Conservation (phyloP, 2,113 vertebrate species). For the Crypturellus undulatus region DNA sequence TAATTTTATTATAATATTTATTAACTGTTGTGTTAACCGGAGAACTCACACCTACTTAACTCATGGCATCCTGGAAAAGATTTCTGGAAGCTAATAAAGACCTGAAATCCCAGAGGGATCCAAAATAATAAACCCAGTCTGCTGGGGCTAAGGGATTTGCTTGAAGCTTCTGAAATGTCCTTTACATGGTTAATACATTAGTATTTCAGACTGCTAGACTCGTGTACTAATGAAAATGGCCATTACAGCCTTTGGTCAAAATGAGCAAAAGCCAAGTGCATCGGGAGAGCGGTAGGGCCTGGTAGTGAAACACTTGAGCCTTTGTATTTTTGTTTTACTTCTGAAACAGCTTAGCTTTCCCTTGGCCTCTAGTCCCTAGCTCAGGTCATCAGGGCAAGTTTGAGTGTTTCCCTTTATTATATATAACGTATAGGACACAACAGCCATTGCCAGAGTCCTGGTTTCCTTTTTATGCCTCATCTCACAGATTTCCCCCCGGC, state of each 20-base stretch:
- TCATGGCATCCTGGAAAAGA: neutral
- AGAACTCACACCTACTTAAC: neutral
- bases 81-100: slow-evolving; percentile 8
- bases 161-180: neutral
- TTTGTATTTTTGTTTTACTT: neutral
- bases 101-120: neutral
- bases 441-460: neutral
- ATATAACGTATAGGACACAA: neutral
- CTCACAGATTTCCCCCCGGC: neutral
- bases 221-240: neutral
- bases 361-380: neutral
- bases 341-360: neutral
- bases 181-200: neutral
- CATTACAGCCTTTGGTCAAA: neutral
- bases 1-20: neutral
- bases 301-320: neutral
- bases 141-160: neutral
- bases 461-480: neutral
- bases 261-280: neutral
- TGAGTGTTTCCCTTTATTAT: neutral
- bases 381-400: neutral
- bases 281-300: neutral
- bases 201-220: neutral
- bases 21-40: neutral
- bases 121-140: neutral